Evolutionary conservation across 2,888 invertebrate species (phyloP), one percentile per base, ranked within the genome.

Genomic region (Meliscaeva auricollis): DNA sequence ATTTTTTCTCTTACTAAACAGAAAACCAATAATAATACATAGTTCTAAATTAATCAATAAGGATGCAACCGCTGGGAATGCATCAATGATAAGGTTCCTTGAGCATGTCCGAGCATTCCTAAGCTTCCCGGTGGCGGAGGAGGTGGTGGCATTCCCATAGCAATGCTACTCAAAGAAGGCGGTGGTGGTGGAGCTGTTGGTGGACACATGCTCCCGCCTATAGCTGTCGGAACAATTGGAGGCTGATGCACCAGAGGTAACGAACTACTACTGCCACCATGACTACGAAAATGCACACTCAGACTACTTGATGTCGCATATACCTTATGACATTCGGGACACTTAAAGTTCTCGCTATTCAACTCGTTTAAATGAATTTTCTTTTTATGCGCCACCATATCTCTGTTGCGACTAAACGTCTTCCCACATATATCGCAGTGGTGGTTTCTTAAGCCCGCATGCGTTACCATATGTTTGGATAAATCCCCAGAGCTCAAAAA

Each of bases 401-500:
- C 94, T 87, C 94, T 93, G 6, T 93, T 92, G 41, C 94, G 93
- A 77, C 93, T 93, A 87, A 94, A 94, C 0, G 93, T 92, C 64
- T 93, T 92, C 3, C 92, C 93, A 88, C 94, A 94, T 11, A 93
- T 89, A 87, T 94, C 94, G 88, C 94, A 94, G 87, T 94, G 94
- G 88, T 93, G 94, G 87, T 93, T 94, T 88, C 93, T 94, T 0
- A 94, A 90, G 1, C 94, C 93, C 26, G 94, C 93, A 80, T 94
- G 94, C 46, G 94, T 94, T 48, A 92, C 92, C 93, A 94, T 93
- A 83, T 94, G 94, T 15, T 94, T 92, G 0, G 94, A 93, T 3
- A 94, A 89, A 88, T 94, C 94, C 60, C 94, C 94, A 0, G 94
- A 93, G 22, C 94, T 94, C 87, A 94, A 94, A 87, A 94, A 94